Percentiles rank a stretch among this genome's conserved stretches.
Conservation (phyloP, 2,113 vertebrate species). For the Oriolus oriolus region DNA sequence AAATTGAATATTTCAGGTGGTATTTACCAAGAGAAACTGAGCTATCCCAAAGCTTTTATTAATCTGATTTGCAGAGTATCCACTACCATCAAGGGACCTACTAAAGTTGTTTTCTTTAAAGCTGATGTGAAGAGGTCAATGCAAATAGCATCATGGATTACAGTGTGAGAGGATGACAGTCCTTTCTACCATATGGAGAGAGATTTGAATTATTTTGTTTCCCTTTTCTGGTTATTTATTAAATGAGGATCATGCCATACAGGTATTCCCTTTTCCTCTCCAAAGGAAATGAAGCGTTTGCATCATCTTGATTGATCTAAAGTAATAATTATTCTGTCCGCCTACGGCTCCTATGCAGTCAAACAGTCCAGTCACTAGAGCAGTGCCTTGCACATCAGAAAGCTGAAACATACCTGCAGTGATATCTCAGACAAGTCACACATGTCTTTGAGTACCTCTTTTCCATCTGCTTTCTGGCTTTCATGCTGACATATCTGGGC, state of each 20-base stretch:
- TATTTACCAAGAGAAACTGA: constrained; percentile 59
- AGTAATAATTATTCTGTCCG: constrained; percentile 28
- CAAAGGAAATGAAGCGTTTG: constrained; percentile 47
- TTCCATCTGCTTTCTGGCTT: background rate
- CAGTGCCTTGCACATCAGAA: background rate
- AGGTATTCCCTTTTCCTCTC: constrained; percentile 43
- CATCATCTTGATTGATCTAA: constrained; percentile 50
- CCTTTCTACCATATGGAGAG: constrained; percentile 55
- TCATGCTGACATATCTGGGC: background rate
- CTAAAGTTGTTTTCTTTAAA: constrained; percentile 68
- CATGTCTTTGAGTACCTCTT: background rate
- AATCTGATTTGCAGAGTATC: constrained; percentile 68
- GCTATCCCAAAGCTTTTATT: constrained; percentile 65
- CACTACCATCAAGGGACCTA: constrained; percentile 40
- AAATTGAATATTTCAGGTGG: constrained; percentile 50
- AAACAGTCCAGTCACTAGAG: background rate
- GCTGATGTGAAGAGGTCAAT: constrained; percentile 57
- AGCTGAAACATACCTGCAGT: background rate
- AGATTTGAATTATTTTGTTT: constrained; percentile 50
- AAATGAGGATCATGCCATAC: constrained; percentile 13
- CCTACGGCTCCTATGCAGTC: background rate
- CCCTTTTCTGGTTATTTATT: constrained; percentile 58
- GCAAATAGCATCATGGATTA: constrained; percentile 24
- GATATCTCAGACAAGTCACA: background rate
- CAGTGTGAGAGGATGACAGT: constrained; percentile 41